Base-by-base conservation (phyloP, 2,113 vertebrate genomes). In the Regulus satrapa region DNA sequence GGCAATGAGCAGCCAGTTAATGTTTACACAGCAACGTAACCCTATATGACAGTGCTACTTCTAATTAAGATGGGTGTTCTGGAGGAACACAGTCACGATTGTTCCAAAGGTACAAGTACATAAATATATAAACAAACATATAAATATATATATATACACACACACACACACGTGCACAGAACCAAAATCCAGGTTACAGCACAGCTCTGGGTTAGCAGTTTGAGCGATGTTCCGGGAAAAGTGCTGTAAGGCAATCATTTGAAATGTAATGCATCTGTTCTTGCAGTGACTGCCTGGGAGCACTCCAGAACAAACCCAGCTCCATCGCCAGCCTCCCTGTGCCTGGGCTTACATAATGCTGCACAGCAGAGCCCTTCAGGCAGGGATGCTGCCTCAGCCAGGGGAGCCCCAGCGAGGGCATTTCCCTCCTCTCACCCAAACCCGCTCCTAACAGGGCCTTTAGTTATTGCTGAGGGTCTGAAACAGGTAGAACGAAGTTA, bases 291-390 rank as follows among this genome's bases (percentile, higher is more conserved):
- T 68, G 45, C 18, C 62, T 51, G 52, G 34, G 59, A 80, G 19
- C 23, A 31, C 71, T 73, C 72, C 87, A 63, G 92, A 78, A 62
- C 74, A 68, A 91, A 23, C 49, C 51, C 66, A n/a, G 89, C 54
- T 76, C 61, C 67, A 55, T 16, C 7, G 36, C 45, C 71, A 85
- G 81, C 69, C 49, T 81, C 46, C 49, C 59, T 9, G 17, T 23
- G 77, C 86, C 66, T 55, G 6, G 32, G 52, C 85, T 96, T 97
- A 95, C 90, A 96, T 91, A 95, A 96, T 68, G 77, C 81, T 67
- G 80, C 93, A 71, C 73, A 58, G 29, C 12, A 2, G 16, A 82
- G 54, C 14, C 52, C 5, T 5, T 29, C 41, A 32, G 45, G 34
- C 63, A 80, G 58, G 73, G 80, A 58, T 66, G 66, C 76, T 92